Percentiles rank a stretch among this genome's conserved stretches.
These are phyloP conservation scores for Tachina fera DNA, from an alignment of 2,888 invertebrate genomes.

Conservation along the genomic window DNA sequence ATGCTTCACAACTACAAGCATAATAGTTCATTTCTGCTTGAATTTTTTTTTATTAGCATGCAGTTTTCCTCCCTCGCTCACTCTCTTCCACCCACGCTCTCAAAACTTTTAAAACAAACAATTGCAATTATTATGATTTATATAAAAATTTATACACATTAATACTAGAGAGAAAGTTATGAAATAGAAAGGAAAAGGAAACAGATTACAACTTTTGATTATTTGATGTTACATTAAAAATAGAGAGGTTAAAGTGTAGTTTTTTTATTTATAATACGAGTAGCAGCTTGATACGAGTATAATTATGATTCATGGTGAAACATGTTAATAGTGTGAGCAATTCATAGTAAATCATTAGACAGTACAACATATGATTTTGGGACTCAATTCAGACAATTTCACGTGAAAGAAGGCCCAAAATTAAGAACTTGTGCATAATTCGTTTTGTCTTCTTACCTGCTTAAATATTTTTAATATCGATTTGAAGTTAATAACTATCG, in stretches of 20 bases:
- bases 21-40: neutral
- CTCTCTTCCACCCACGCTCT: neutral
- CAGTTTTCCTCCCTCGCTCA: neutral
- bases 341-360: too few relatives aligned
- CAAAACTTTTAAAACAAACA: constrained; percentile 18
- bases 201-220: neutral
- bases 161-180: neutral
- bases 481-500: too few relatives aligned
- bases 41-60: neutral
- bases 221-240: neutral
- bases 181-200: neutral
- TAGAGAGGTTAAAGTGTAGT: neutral
- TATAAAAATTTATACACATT: constrained; percentile 2
- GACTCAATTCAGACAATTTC: too few relatives aligned
- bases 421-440: too few relatives aligned
- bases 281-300: too few relatives aligned
- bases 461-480: too few relatives aligned
- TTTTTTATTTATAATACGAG: neutral
- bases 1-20: constrained; percentile 8
- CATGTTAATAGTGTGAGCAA: too few relatives aligned
- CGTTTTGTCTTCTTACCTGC: too few relatives aligned
- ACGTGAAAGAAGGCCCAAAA: too few relatives aligned
- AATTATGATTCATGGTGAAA: too few relatives aligned
- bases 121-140: constrained; percentile 44
- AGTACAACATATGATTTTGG: too few relatives aligned